Evolutionary conservation across 1,140 invertebrate genomes (phyloP).

Genomic region (Drosophila guanche): DNA sequence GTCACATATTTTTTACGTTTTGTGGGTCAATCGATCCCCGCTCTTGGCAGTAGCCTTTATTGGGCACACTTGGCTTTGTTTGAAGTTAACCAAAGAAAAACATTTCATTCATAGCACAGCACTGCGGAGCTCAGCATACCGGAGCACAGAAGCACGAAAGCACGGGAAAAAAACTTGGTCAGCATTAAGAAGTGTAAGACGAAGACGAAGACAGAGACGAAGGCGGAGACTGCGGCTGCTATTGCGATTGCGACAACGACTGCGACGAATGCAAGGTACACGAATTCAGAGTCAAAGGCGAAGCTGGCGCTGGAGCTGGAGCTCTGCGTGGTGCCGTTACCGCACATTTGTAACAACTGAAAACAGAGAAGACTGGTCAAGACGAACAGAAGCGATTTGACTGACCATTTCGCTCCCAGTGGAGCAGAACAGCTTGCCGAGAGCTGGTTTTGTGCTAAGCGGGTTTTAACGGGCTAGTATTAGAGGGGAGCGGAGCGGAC

Average conservation of each 20-base stretch:
- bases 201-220: too few relatives aligned
- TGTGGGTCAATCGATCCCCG: constrained; percentile 9
- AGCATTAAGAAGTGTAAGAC: constrained; percentile 4
- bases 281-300: constrained; percentile 3
- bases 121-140: background rate
- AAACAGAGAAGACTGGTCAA: constrained; percentile 58
- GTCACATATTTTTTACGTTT: background rate
- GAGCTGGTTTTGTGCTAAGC: constrained; percentile 3
- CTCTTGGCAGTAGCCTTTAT: constrained; percentile 21
- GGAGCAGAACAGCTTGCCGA: constrained; percentile 54
- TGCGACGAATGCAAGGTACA: background rate
- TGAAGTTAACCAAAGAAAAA: constrained; percentile 37
- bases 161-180: constrained; percentile 55
- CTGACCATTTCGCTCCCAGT: constrained; percentile 75
- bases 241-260: constrained; percentile 2
- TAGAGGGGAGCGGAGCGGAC: background rate
- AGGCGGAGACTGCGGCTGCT: background rate
- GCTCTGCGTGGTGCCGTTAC: constrained; percentile 73
- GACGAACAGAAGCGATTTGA: constrained; percentile 39
- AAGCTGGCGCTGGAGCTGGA: constrained; percentile 8
- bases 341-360: constrained; percentile 77
- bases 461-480: constrained; percentile 3
- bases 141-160: constrained; percentile 12
- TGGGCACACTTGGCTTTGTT: constrained; percentile 42
- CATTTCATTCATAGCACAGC: constrained; percentile 32